Conservation (phyloP, 2,797 vertebrate species). For the Rhinatrema bivittatum region DNA sequence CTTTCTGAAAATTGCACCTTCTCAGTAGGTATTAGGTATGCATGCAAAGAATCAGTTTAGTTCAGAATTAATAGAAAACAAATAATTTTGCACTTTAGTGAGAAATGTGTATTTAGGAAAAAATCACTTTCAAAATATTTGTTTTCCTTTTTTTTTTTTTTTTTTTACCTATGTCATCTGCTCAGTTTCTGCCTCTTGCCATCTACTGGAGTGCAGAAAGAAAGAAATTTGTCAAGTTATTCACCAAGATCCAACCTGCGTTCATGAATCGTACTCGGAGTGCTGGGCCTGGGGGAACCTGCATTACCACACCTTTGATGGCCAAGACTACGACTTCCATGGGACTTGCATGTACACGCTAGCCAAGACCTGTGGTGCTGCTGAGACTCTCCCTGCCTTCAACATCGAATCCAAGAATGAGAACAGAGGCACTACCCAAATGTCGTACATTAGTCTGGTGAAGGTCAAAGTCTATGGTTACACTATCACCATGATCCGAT, state of each 20-base stretch:
- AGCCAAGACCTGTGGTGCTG: constrained; percentile 7
- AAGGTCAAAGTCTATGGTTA: constrained; percentile 44
- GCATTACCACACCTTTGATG: constrained; percentile 69
- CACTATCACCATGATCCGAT: constrained; percentile 48
- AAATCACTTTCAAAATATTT: no score
- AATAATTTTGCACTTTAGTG: no score
- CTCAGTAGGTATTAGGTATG: no score
- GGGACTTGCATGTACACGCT: constrained; percentile 54
- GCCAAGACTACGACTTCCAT: constrained; percentile 42
- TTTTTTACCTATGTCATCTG: no score
- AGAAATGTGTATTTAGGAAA: no score
- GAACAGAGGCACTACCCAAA: constrained; percentile 47
- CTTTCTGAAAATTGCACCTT: no score
- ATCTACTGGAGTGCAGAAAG: constrained; percentile 40
- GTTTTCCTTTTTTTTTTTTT: no score
- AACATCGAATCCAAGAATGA: constrained; percentile 62
- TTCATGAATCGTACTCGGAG: constrained; percentile 31
- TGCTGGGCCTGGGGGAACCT: constrained; percentile 76
- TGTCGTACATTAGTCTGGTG: constrained; percentile 57
- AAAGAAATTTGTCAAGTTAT: constrained; percentile 54
- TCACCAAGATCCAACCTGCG: constrained; percentile 42
- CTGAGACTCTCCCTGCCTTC: constrained; percentile 43
- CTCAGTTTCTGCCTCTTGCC: constrained; percentile 30
- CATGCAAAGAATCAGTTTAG: no score
- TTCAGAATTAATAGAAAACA: no score